Evolutionary conservation across 2,888 invertebrate genomes (phyloP).

Genomic region (Taenaris catops): DNA sequence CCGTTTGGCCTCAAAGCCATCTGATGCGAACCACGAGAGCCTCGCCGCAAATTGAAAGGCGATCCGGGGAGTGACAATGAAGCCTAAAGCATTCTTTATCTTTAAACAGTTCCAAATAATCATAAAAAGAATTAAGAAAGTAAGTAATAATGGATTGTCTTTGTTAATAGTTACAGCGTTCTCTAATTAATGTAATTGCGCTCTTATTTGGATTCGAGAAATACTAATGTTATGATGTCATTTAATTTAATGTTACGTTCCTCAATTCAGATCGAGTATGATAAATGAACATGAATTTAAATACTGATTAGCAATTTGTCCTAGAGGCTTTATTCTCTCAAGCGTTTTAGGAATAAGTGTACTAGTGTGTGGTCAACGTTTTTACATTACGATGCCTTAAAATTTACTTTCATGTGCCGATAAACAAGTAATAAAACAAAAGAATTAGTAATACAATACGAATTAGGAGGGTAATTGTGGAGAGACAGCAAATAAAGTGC

Average conservation of each 20-base stretch:
- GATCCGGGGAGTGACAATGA: conserved; percentile 98
- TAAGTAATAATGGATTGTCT: too few species aligned
- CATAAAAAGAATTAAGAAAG: not conserved
- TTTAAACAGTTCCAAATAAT: conserved; percentile 28
- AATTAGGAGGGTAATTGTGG: conserved; percentile 37
- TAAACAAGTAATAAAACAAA: conserved; percentile 62
- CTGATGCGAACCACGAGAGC: conserved; percentile 95
- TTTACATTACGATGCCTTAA: conserved; percentile 35
- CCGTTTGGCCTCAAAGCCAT: conserved; percentile 92
- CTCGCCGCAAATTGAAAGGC: conserved; percentile 95
- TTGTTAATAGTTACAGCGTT: too few species aligned
- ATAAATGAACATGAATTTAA: conserved; percentile 29
- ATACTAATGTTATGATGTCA: conserved; percentile 22
- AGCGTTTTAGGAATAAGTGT: conserved; percentile 35
- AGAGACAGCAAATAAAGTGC: conserved; percentile 49
- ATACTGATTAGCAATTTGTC: conserved; percentile 38
- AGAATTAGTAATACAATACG: conserved; percentile 37
- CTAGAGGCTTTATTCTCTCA: conserved; percentile 62
- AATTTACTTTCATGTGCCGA: conserved; percentile 75
- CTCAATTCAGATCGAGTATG: conserved; percentile 69
- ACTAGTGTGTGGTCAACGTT: conserved; percentile 27
- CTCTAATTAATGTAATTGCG: too few species aligned
- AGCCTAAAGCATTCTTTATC: conserved; percentile 82
- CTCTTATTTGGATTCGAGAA: conserved; percentile 30
- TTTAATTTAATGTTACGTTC: conserved; percentile 39